Evolutionary conservation across 2,113 vertebrate genomes (phyloP).

Genomic region (Gasterosteus nipponicus): DNA sequence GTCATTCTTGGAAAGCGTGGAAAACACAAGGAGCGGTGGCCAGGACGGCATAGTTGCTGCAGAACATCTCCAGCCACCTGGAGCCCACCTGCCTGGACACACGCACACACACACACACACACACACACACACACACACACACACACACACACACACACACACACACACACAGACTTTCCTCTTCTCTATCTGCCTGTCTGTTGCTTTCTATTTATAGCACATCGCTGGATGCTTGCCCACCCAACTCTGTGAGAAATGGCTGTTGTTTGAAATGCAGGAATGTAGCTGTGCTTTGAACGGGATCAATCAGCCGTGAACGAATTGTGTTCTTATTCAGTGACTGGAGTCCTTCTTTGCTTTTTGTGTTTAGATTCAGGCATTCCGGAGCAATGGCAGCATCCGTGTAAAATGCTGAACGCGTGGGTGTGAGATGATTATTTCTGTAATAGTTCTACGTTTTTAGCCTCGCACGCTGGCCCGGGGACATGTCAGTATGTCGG

Average conservation of each 20-base stretch:
- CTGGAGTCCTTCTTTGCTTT: neutral
- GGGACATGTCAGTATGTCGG: neutral
- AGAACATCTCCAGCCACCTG: conserved; percentile 59
- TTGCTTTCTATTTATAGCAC: conserved; percentile 73
- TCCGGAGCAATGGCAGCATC: neutral
- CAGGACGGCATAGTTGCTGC: conserved; percentile 33
- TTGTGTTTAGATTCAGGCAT: neutral
- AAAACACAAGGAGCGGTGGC: conserved; percentile 49
- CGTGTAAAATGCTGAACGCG: neutral
- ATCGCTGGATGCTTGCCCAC: conserved; percentile 38
- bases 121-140: conserved; percentile 15
- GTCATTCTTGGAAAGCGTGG: conserved; percentile 65
- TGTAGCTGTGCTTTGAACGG: conserved; percentile 18
- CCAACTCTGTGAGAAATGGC: conserved; percentile 34
- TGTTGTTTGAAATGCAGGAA: conserved; percentile 41
- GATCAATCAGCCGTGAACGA: conserved; percentile 16
- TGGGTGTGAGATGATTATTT: neutral
- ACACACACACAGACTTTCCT: conserved; percentile 49
- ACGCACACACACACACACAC: conserved; percentile 41
- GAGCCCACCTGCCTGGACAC: conserved; percentile 65
- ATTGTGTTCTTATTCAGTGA: conserved; percentile 26
- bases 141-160: too few relatives aligned
- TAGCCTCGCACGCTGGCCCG: neutral
- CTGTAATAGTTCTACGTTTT: neutral
- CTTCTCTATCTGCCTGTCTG: conserved; percentile 51